A percentile compares a stretch with the other conserved stretches of the same genome.
Conservation (phyloP, 2,113 vertebrate species). For the Pteruthius melanotis region DNA sequence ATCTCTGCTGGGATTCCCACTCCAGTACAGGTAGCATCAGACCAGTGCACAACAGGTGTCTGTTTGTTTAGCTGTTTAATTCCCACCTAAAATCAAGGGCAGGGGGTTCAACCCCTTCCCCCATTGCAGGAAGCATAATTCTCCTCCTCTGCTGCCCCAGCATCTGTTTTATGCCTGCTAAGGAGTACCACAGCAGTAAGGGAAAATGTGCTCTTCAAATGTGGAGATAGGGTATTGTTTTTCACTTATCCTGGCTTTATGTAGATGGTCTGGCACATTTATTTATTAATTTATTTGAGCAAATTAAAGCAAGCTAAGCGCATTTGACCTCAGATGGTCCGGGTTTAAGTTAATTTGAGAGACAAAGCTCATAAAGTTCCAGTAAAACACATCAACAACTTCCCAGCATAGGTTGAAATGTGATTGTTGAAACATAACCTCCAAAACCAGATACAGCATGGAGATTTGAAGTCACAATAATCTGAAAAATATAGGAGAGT, state of each 20-base stretch:
- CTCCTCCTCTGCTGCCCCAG: neutral
- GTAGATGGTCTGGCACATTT: conserved; percentile 49
- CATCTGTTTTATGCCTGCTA: neutral
- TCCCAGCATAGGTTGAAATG: conserved; percentile 50
- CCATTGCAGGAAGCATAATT: neutral
- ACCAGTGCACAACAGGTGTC: neutral
- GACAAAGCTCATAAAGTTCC: conserved; percentile 57
- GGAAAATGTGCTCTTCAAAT: neutral
- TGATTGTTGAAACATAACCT: conserved; percentile 38
- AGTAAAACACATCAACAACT: conserved; percentile 59
- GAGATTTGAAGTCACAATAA: conserved; percentile 34
- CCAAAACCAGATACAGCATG: conserved; percentile 46
- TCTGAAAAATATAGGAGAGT: conserved; percentile 18
- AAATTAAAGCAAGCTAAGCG: conserved; percentile 63
- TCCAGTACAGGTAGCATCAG: neutral
- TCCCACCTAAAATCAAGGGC: neutral
- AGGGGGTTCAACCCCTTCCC: neutral
- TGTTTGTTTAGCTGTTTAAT: neutral
- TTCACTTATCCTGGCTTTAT: conserved; percentile 61
- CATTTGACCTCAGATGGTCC: conserved; percentile 66
- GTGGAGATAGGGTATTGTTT: conserved; percentile 45
- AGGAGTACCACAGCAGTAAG: neutral
- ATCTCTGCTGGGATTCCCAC: neutral
- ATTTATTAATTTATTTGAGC: conserved; percentile 71
- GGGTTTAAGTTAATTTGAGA: conserved; percentile 73